Conservation (phyloP, 1,140 invertebrate genomes). For the Grapholita molesta region DNA sequence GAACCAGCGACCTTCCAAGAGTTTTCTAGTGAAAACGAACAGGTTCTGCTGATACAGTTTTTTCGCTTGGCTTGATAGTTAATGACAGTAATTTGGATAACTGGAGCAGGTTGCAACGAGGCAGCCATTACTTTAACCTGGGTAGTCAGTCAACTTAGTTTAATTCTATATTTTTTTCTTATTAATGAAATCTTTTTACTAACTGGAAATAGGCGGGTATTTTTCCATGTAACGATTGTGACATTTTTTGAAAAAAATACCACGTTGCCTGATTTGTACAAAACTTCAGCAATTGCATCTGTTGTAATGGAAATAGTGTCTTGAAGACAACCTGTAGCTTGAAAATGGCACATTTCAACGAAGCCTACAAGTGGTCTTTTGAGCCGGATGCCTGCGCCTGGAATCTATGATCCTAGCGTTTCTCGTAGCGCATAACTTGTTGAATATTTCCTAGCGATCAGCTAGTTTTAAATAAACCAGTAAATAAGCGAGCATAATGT, state of each 20-base stretch:
- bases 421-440: neutral
- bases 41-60: conserved; percentile 44
- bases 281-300: too few relatives aligned
- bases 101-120: conserved; percentile 20
- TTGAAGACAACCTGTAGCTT: neutral
- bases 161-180: conserved; percentile 42
- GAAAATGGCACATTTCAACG: neutral
- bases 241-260: neutral
- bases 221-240: too few relatives aligned
- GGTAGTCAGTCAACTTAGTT: neutral
- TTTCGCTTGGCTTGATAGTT: conserved; percentile 33
- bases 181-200: neutral
- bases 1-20: conserved; percentile 25
- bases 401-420: neutral
- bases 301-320: neutral
- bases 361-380: neutral
- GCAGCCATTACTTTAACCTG: neutral
- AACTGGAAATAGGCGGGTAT: neutral
- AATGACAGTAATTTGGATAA: conserved; percentile 56
- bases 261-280: too few relatives aligned
- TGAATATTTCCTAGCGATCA: neutral
- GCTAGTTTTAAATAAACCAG: conserved; percentile 1
- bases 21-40: conserved; percentile 40
- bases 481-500: conserved; percentile 42
- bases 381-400: neutral